A percentile compares a stretch with the other conserved stretches of the same genome.
Conservation (phyloP, 2,113 vertebrate genomes). For the Microtus richardsoni region DNA sequence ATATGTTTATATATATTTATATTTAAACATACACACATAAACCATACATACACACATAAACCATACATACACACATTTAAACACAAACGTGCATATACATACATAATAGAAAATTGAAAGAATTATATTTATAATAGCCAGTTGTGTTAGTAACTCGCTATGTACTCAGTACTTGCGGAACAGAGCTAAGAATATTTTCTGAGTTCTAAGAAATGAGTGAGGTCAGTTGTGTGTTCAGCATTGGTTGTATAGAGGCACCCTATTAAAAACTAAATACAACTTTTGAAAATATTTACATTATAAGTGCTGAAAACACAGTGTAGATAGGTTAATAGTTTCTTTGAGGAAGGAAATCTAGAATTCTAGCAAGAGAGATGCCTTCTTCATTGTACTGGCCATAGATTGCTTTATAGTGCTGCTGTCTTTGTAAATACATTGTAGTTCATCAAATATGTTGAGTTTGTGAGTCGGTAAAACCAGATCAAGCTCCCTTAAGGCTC, state of each 20-base stretch:
- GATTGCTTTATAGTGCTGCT: background rate
- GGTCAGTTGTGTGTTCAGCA: background rate
- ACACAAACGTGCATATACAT: background rate
- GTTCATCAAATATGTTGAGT: background rate
- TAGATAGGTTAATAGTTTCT: background rate
- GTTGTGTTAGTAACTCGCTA: background rate
- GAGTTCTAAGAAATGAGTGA: background rate
- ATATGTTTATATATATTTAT: too few relatives aligned
- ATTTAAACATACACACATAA: background rate
- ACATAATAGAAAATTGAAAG: background rate
- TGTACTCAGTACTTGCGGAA: background rate
- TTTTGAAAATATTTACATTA: background rate
- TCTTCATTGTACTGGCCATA: background rate
- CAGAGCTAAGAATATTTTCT: background rate
- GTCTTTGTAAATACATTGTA: background rate
- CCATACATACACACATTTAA: background rate
- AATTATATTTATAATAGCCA: background rate
- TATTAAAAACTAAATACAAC: background rate
- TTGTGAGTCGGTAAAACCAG: background rate
- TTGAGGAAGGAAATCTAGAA: background rate
- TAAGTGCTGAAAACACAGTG: background rate
- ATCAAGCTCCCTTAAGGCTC: background rate
- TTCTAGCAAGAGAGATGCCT: background rate
- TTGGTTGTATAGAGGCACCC: background rate
- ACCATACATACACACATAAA: background rate